Percentiles rank a stretch among this genome's conserved stretches.
These are phyloP conservation scores for Passer domesticus DNA, from an alignment of 2,113 vertebrate genomes.

Conservation along the genomic window DNA sequence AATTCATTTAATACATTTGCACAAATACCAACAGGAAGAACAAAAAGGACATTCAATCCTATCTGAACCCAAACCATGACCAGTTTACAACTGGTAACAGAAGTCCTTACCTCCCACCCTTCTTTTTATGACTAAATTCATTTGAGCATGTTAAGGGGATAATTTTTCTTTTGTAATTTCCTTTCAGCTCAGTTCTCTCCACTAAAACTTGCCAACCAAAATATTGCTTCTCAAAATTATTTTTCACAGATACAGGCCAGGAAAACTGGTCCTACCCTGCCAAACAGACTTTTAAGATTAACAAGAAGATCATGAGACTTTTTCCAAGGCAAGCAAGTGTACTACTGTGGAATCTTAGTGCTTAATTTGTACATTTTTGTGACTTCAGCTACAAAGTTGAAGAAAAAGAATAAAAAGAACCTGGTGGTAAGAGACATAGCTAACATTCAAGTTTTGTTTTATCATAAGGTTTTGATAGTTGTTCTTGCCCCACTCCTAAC, in stretches of 20 bases:
- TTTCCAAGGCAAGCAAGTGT: not conserved
- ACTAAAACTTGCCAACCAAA: not conserved
- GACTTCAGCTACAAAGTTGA: not conserved
- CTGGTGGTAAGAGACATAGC: not conserved
- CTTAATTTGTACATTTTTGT: not conserved
- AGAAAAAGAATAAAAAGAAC: not conserved
- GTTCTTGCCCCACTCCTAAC: not conserved
- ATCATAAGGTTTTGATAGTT: not conserved
- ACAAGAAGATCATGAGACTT: not conserved
- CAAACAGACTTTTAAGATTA: not conserved
- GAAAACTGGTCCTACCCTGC: not conserved
- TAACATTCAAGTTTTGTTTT: not conserved
- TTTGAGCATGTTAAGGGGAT: not conserved
- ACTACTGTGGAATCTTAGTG: not conserved
- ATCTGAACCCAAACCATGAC: not conserved
- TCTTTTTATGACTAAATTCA: not conserved
- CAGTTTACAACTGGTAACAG: not conserved
- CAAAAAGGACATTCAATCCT: not conserved
- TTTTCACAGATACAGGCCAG: not conserved
- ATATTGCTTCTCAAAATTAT: not conserved
- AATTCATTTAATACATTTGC: not conserved
- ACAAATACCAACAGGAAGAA: not conserved
- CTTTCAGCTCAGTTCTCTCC: not conserved
- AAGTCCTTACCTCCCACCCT: not conserved
- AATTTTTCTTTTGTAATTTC: not conserved